A percentile compares a stretch with the other conserved stretches of the same genome.
These are phyloP conservation scores for Orthosia cruda DNA, from an alignment of 2,888 invertebrate genomes.

Conservation along the genomic window DNA sequence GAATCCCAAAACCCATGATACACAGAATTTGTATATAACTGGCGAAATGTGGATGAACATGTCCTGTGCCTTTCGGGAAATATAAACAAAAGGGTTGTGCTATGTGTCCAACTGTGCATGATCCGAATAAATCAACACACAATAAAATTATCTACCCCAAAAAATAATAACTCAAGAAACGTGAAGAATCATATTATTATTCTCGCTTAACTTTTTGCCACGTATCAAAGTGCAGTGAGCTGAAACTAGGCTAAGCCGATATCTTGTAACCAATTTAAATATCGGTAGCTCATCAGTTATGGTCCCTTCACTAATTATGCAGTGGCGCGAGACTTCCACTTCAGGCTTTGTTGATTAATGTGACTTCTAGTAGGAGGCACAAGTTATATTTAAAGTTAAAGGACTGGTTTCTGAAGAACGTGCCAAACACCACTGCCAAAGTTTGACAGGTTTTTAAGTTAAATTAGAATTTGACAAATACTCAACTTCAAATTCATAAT, in stretches of 20 bases:
- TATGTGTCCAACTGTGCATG: background rate
- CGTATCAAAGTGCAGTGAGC: constrained; percentile 29
- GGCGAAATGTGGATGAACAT: background rate
- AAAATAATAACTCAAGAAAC: constrained; percentile 10
- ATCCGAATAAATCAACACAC: constrained; percentile 15
- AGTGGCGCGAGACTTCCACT: constrained; percentile 26
- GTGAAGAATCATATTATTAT: constrained; percentile 2
- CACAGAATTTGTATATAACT: background rate
- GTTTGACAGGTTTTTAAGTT: no score
- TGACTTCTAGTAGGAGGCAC: constrained; percentile 19
- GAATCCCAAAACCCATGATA: background rate
- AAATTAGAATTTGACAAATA: no score
- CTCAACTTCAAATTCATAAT: no score
- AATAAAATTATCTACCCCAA: constrained; percentile 15
- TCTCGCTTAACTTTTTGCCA: constrained; percentile 13
- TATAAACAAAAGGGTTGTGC: background rate
- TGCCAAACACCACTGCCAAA: no score
- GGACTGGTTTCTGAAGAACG: no score
- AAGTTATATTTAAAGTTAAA: no score
- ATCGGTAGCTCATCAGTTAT: constrained; percentile 61
- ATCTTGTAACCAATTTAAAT: constrained; percentile 66
- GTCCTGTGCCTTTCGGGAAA: background rate
- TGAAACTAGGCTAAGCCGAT: constrained; percentile 58
- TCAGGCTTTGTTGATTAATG: constrained; percentile 44
- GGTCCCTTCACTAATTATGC: constrained; percentile 56